These are phyloP conservation scores for Molossus alvarezi DNA, from an alignment of 2,797 vertebrate species.

Conservation along the genomic window DNA sequence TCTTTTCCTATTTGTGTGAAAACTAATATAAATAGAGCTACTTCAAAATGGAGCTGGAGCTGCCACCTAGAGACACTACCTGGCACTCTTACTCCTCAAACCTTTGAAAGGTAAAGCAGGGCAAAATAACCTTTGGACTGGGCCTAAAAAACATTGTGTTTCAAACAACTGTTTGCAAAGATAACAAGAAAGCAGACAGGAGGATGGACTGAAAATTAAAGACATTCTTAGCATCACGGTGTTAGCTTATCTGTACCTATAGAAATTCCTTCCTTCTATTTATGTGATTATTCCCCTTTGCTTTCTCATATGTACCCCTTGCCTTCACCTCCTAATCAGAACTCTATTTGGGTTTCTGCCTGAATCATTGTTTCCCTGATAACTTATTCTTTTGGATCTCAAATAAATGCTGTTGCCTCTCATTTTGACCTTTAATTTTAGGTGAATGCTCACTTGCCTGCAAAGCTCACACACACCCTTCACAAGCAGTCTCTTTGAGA, in stretches of 20 bases:
- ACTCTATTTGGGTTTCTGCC: not conserved
- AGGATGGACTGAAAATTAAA: not conserved
- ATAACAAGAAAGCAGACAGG: not conserved
- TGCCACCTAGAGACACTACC: too few relatives aligned
- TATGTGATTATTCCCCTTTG: not conserved
- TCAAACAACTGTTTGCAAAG: not conserved
- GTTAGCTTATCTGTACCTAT: not conserved
- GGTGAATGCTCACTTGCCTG: not conserved
- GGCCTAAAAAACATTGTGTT: not conserved
- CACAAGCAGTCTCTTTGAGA: not conserved
- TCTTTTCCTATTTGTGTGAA: not conserved
- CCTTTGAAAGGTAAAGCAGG: too few relatives aligned
- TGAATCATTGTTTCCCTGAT: not conserved
- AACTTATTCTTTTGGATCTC: not conserved
- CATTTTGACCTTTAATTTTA: not conserved
- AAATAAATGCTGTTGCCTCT: not conserved
- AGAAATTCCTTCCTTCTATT: not conserved
- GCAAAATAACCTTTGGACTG: too few relatives aligned
- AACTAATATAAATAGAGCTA: not conserved
- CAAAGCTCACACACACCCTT: not conserved
- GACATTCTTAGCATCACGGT: not conserved
- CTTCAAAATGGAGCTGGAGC: not conserved
- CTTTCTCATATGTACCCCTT: not conserved
- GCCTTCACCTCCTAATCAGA: not conserved
- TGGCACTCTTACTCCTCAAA: too few relatives aligned